Evolutionary conservation across 2,888 invertebrate species (phyloP), one percentile per base, ranked within the genome.

Genomic region (Platypus cylindrus): DNA sequence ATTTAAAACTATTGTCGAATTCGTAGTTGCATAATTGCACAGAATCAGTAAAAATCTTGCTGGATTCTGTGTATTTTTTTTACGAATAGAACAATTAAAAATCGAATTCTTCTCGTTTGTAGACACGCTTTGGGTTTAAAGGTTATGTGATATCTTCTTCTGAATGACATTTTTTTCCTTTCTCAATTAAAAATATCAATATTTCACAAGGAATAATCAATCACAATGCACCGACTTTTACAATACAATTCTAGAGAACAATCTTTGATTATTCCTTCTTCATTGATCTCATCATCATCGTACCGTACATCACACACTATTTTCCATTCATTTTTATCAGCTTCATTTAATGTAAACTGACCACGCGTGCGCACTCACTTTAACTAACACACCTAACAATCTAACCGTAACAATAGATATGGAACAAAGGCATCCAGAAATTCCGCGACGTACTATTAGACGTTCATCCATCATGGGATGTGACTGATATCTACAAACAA

Each of bases 361-460:
- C 43, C 43, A 44, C 45, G 40, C 44, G 40, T 53, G 58, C 43
- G 38, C 61, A 65, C 64, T 56, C 49, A 64, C 66, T 64, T n/a
- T 47, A 47, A 58, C 58, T 58, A 58, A 59, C 58, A n/a, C n/a
- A 56, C 64, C 62, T 65, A 59, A 68, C 64, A 38, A 60, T 58
- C 59, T 59, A 59, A 59, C 59, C 59, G 49, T 59, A 59, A 59
- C 60, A 60, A 48, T 77, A 89, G 87, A 84, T 83, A 59, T 84
- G 85, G 71, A 80, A 84, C 61, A 77, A 80, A 58, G 75, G 83
- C 56, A 78, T 87, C 60, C 79, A 82, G 64, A 77, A 80, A 46
- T 93, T 83, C 70, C 72, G 77, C 44, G 86, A 86, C 53, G 74
- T 75, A 64, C 70, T 90, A 46, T 75, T 90, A 60, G 84, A 85